Percentiles rank a stretch among this genome's conserved stretches.
Evolutionary conservation across 2,113 vertebrate genomes (phyloP).

Genomic region (Brachyistius frenatus): DNA sequence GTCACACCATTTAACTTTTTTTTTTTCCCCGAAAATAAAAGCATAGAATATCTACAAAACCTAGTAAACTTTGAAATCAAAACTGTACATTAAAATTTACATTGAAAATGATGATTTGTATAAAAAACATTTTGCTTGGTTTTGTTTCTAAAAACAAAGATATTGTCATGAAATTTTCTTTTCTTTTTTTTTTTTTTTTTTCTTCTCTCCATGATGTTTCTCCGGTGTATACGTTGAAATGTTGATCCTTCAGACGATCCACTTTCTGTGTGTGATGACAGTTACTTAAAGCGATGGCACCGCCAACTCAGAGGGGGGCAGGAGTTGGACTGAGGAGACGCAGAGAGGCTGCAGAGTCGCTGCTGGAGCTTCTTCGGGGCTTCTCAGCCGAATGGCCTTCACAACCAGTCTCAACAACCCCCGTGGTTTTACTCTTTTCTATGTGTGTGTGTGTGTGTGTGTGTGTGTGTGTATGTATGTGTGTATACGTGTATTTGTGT

Average conservation of each 20-base stretch:
- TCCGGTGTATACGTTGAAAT: slow-evolving; percentile 62
- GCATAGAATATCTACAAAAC: slow-evolving; percentile 94
- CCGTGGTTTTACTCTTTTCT: slow-evolving; percentile 33
- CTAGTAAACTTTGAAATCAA: slow-evolving; percentile 96
- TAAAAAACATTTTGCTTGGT: slow-evolving; percentile 84
- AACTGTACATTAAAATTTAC: slow-evolving; percentile 99
- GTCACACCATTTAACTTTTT: slow-evolving; percentile 84
- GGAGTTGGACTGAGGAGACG: slow-evolving; percentile 73
- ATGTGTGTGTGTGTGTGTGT: slow-evolving; percentile 25
- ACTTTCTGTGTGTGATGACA: slow-evolving; percentile 66
- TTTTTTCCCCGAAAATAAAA: slow-evolving; percentile 86
- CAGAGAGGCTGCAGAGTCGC: slow-evolving; percentile 68
- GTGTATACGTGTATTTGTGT: slow-evolving; percentile 12
- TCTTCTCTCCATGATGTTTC: slow-evolving; percentile 48
- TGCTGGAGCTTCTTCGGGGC: slow-evolving; percentile 58
- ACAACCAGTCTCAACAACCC: slow-evolving; percentile 68
- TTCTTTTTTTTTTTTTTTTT: slow-evolving; percentile 64
- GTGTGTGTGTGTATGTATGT: slow-evolving; percentile 24
- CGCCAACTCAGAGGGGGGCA: slow-evolving; percentile 65
- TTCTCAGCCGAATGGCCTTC: slow-evolving; percentile 73
- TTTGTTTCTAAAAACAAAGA: slow-evolving; percentile 92
- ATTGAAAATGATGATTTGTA: slow-evolving; percentile 85
- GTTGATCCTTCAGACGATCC: slow-evolving; percentile 66
- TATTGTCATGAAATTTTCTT: slow-evolving; percentile 84
- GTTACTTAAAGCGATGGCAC: slow-evolving; percentile 73